A percentile compares a stretch with the other conserved stretches of the same genome.
Evolutionary conservation across 2,113 vertebrate species (phyloP).

Genomic region (Drymodes brunneopygia): DNA sequence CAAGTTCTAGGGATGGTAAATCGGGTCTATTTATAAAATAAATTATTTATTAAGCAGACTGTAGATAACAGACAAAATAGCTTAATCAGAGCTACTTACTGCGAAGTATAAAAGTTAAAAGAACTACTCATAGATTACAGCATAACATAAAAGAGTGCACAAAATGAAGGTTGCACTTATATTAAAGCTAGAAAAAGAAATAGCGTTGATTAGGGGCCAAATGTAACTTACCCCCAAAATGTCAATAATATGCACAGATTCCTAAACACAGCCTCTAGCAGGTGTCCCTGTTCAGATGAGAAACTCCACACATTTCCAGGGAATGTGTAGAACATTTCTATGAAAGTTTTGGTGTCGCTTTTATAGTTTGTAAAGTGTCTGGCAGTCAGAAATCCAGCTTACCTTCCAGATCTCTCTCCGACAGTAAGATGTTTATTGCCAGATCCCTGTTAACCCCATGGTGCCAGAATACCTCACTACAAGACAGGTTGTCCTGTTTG

Average conservation of each 20-base stretch:
- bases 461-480: background rate
- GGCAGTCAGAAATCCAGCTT: background rate
- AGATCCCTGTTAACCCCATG: background rate
- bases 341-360: background rate
- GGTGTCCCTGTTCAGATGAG: accelerated
- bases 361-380: background rate
- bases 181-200: background rate
- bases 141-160: background rate
- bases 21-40: background rate
- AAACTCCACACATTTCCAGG: background rate
- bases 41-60: background rate
- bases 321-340: background rate
- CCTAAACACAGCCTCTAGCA: background rate
- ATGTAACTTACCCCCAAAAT: background rate
- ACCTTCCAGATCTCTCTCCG: background rate
- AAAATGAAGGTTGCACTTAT: background rate
- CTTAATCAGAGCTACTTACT: background rate
- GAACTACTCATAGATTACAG: background rate
- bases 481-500: background rate
- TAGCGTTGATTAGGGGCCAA: background rate
- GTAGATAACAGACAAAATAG: background rate
- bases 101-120: background rate
- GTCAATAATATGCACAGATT: background rate
- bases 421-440: background rate
- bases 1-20: background rate